Percentiles rank a stretch among this genome's conserved stretches.
Evolutionary conservation across 2,113 vertebrate genomes (phyloP).

Genomic region (Periophthalmus modestus): DNA sequence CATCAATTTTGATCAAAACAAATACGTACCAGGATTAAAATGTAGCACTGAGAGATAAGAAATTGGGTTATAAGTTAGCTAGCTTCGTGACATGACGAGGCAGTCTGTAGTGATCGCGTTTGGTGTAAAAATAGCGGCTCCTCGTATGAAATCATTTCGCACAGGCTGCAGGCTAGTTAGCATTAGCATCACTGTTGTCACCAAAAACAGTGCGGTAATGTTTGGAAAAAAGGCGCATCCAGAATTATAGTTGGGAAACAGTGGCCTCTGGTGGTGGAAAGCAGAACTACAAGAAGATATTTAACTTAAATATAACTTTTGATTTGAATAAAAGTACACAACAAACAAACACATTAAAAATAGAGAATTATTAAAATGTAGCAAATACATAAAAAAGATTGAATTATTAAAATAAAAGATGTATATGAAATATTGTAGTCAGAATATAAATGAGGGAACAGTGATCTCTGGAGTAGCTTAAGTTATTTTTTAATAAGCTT

Average conservation of each 20-base stretch:
- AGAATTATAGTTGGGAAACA: not conserved
- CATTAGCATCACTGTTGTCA: slow-evolving; percentile 40
- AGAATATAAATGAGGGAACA: not conserved
- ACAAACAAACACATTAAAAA: no score
- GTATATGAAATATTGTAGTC: not conserved
- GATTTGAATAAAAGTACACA: no score
- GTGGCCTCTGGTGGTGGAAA: slow-evolving; percentile 26
- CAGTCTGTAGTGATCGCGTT: slow-evolving; percentile 16
- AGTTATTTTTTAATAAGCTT: not conserved
- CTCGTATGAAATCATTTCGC: slow-evolving; percentile 62
- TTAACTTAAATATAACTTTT: no score
- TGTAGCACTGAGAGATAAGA: slow-evolving; percentile 6
- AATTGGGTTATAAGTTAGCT: slow-evolving; percentile 24
- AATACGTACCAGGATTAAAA: slow-evolving; percentile 58
- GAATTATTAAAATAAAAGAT: no score
- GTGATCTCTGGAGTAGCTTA: not conserved
- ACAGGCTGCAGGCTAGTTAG: slow-evolving; percentile 32
- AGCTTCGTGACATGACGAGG: slow-evolving; percentile 39
- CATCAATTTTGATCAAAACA: not conserved
- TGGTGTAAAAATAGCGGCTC: slow-evolving; percentile 17
- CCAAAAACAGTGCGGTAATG: slow-evolving; percentile 36
- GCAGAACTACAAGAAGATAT: not conserved
- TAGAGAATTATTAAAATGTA: no score
- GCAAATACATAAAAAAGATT: no score
- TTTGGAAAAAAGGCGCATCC: slow-evolving; percentile 38